Percentiles rank a stretch among this genome's conserved stretches.
These are phyloP conservation scores for Leptosomus discolor DNA, from an alignment of 2,113 vertebrate genomes.

Conservation along the genomic window DNA sequence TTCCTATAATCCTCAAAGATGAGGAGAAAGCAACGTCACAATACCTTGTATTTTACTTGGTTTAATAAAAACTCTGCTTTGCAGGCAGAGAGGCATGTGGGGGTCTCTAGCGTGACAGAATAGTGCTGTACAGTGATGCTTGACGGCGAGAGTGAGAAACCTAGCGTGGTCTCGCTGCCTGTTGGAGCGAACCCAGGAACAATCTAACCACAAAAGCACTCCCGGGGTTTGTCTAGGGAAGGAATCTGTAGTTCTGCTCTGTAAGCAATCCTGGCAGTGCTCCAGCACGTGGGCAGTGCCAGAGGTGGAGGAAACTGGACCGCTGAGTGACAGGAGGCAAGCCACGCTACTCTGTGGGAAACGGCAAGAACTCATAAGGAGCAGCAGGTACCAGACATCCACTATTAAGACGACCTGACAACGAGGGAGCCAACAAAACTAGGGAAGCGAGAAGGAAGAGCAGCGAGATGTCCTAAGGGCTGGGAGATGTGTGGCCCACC, in stretches of 20 bases:
- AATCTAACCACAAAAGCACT: constrained; percentile 18
- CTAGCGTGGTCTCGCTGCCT: neutral
- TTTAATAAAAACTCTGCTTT: neutral
- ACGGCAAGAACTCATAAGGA: neutral
- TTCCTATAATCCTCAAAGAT: neutral
- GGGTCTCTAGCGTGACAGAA: neutral
- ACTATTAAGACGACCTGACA: neutral
- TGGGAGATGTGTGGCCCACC: neutral
- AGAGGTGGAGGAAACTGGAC: neutral
- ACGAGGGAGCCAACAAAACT: neutral
- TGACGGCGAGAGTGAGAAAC: neutral
- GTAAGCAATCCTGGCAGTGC: neutral
- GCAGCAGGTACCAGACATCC: neutral
- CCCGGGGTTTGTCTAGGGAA: neutral
- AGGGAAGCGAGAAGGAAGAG: neutral
- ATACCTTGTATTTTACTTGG: neutral
- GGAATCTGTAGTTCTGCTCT: neutral
- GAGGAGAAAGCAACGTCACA: neutral
- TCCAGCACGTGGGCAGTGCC: neutral
- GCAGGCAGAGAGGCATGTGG: neutral
- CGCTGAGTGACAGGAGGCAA: neutral
- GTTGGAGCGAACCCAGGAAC: neutral
- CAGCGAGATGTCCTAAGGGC: neutral
- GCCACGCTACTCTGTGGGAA: neutral
- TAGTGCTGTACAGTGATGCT: neutral